Base-by-base conservation (phyloP, 2,888 invertebrate species). In the Epinotia demarniana region DNA sequence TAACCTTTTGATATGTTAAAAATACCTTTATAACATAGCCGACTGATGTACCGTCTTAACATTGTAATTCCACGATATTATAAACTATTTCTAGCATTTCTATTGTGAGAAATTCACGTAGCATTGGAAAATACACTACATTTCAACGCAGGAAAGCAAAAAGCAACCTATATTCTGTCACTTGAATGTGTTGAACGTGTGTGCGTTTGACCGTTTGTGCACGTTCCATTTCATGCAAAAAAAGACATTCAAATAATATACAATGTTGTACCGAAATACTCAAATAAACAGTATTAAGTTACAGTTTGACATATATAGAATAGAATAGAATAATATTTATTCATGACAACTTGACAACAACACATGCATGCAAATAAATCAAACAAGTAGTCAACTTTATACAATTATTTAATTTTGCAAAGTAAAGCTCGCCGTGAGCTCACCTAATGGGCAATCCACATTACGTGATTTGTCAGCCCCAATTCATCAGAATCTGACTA, bases 1-100 rank as follows among this genome's bases (percentile, higher is more conserved):
- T 81, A 85, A 84, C 80, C 84, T 89, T 87, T 87, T 86, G 87
- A 79, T 70, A 53, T 61, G 13, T 85, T 77, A 86, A 81, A 87
- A 83, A 43, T 85, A 92, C 92, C 92, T 86, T 87, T 89, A 80
- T 75, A 72, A 73, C 55, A 72, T 69, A 85, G 77, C 64, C 79
- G 75, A 73, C 68, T 43, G 43, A 83, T 27, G 57, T 68, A 62
- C 69, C 77, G 77, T 62, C 60, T 77, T 72, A 85, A 70, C 88
- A 90, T 89, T 60, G 43, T 83, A 64, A 43, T 64, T 27, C 16
- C 63, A 78, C 79, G 49, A 66, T 53, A 66, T 33, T 33, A 12
- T 9, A 18, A 66, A 3, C n/a, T 0, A 53, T n/a, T 33, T 33
- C 27, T n/a, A 53, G 2, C 70, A 75, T 75, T 27, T 43, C 60